Conservation (phyloP, 1,140 invertebrate genomes). For the Homarus americanus region DNA sequence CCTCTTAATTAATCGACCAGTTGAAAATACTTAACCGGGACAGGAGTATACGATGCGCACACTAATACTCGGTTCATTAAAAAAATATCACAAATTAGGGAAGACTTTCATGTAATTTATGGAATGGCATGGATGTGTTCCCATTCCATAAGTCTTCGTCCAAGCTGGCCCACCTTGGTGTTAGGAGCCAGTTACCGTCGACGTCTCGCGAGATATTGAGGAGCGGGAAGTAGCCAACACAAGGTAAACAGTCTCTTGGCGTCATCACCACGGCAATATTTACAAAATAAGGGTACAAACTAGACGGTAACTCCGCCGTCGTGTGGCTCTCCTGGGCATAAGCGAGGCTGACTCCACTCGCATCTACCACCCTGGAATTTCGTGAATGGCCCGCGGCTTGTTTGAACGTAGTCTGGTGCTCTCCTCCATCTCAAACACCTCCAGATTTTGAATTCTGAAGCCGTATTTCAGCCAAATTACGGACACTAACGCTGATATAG, state of each 20-base stretch:
- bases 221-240: too few species aligned
- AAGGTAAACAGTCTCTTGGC: too few species aligned
- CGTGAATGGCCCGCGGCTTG: background rate
- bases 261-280: too few species aligned
- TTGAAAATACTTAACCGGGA: background rate
- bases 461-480: background rate
- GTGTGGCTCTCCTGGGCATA: too few species aligned
- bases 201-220: background rate
- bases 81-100: background rate
- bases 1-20: background rate
- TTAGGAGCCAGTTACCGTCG: too few species aligned
- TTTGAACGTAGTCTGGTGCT: background rate
- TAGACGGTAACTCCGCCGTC: too few species aligned
- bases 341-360: background rate
- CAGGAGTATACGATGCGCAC: background rate
- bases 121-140: background rate
- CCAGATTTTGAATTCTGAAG: background rate
- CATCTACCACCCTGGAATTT: background rate
- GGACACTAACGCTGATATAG: background rate
- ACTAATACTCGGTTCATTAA: background rate
- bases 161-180: too few species aligned
- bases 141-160: background rate
- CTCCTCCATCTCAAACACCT: background rate
- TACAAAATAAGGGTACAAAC: too few species aligned
- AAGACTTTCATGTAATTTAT: background rate